These are phyloP conservation scores for Mythimna vitellina DNA, from an alignment of 2,888 invertebrate genomes.

Conservation along the genomic window DNA sequence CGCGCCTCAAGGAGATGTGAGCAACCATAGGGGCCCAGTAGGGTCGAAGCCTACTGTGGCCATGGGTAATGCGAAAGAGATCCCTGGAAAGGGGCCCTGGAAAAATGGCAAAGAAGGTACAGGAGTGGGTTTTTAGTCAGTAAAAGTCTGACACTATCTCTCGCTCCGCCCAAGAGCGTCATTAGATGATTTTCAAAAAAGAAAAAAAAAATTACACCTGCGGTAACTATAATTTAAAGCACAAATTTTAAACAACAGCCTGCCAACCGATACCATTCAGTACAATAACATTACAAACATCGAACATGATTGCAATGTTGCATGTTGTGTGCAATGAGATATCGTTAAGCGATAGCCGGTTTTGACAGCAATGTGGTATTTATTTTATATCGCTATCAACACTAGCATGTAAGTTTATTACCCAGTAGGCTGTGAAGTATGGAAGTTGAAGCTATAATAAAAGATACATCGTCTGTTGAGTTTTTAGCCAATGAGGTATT, in stretches of 20 bases:
- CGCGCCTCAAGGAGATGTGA: too few species aligned
- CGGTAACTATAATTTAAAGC: background rate
- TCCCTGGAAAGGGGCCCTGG: too few species aligned
- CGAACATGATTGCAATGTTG: constrained; percentile 44
- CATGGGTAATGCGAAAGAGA: too few species aligned
- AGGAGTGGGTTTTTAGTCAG: too few species aligned
- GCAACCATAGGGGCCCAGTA: too few species aligned
- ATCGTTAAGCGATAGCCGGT: constrained; percentile 42
- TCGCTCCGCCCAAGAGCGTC: too few species aligned
- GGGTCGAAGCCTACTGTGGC: too few species aligned
- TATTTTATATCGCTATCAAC: constrained; percentile 19
- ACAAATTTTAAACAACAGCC: constrained; percentile 1
- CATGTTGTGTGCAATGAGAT: constrained; percentile 47
- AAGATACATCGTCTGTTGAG: background rate
- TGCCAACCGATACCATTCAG: background rate
- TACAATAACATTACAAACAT: constrained; percentile 8
- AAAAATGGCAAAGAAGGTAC: too few species aligned
- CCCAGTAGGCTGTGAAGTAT: background rate
- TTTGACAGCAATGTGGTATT: constrained; percentile 27
- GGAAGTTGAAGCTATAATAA: background rate
- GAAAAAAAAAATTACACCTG: too few species aligned
- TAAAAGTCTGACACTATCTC: too few species aligned
- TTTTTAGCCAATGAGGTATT: background rate
- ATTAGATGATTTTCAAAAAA: too few species aligned
- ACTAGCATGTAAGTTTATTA: constrained; percentile 2